These are phyloP conservation scores for Gallinago media DNA, from an alignment of 2,113 vertebrate genomes.

Conservation along the genomic window DNA sequence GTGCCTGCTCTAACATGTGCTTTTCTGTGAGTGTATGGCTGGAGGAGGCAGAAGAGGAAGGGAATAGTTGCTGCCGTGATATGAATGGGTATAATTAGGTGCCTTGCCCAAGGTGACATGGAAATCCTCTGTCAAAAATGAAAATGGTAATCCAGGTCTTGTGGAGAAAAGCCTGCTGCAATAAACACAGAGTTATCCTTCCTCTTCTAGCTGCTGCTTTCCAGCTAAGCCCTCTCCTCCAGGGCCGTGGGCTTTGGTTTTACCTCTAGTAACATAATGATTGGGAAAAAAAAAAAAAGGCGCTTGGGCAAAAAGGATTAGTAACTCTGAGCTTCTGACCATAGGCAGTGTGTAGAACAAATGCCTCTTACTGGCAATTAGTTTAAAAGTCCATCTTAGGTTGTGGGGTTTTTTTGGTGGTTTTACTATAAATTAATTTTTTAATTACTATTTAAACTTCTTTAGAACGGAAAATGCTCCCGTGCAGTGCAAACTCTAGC, in stretches of 20 bases:
- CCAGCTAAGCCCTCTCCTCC: constrained; percentile 23
- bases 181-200: background rate
- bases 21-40: background rate
- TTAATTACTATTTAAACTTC: background rate
- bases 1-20: fast-evolving
- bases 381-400: background rate
- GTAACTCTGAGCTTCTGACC: background rate
- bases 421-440: background rate
- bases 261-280: background rate
- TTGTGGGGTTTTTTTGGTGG: background rate
- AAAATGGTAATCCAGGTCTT: constrained; percentile 18
- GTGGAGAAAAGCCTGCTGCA: background rate
- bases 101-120: constrained; percentile 18
- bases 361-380: background rate
- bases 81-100: constrained; percentile 43
- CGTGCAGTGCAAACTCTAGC: fast-evolving
- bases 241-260: background rate
- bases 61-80: background rate
- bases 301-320: background rate
- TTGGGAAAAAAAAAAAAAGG: background rate
- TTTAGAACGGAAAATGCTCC: background rate
- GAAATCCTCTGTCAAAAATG: constrained; percentile 43
- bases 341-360: background rate
- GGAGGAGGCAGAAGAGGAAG: background rate
- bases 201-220: background rate